Evolutionary conservation across 64 coral and sea anemone species (phyloP), one percentile per base, ranked within the genome.

Genomic region (Exaiptasia diaphana): DNA sequence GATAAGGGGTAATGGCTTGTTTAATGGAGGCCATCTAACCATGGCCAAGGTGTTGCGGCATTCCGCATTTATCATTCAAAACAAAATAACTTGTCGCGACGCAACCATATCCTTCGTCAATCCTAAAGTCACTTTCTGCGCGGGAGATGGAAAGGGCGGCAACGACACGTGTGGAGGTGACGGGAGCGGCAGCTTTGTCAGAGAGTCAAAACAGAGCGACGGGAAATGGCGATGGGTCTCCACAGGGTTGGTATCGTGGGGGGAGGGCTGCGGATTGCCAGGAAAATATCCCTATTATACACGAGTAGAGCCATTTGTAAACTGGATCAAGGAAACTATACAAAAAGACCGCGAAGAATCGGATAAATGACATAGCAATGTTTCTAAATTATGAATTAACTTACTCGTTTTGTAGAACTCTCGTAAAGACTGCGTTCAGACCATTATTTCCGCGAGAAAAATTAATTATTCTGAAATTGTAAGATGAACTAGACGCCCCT

Each of bases 211-310:
- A 24, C 50, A 9, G 29, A n/a, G 54, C 1, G 27, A 17, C 23
- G 59, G 18, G 9, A 44, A 20, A 4, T 48, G 55, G 4, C 31
- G 45, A 30, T 91, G 81, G 81, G 67, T 68, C 30, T 36, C 64
- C 1, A 50, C 64, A 25, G 88, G 88, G 1, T 35, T 91, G 17
- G 80, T 91, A 12, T 83, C 78, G 20, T 91, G 88, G 88, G 88
- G 88, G 0, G 35, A 21, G 24, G 88, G 81, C 2, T 91, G 88
- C 39, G 88, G 60, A 18, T 50, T 53, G 7, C 25, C 56, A 6
- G 24, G 73, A 20, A 69, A 79, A 46, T 91, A 85, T 70, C 80
- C 73, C 5, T 91, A 71, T 42, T 83, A 67, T 9, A 83, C 87
- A 1, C 56, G 79, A 0, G 56, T 81, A 14, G 79, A 61, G 0